Evolutionary conservation across 2,113 vertebrate genomes (phyloP).

Genomic region (Ahaetulla prasina): DNA sequence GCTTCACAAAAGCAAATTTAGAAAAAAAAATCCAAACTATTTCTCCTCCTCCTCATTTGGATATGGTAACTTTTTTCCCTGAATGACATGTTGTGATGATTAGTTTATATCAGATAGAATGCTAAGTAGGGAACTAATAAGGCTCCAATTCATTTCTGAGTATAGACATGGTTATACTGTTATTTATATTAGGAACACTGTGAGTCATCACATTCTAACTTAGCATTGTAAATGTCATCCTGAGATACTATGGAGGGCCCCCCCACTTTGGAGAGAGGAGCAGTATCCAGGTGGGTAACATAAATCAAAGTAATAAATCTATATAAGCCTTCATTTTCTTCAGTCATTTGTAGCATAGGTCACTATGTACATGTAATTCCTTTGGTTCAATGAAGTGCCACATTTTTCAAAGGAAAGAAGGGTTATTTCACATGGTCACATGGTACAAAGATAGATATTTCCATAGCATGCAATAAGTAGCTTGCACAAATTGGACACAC

Average conservation of each 20-base stretch:
- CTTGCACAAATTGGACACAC: too few relatives aligned
- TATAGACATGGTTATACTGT: background rate
- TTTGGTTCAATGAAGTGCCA: background rate
- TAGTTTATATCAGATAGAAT: background rate
- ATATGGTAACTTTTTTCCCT: background rate
- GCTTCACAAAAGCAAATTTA: background rate
- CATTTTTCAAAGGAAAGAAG: slow-evolving; percentile 1
- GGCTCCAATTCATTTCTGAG: background rate
- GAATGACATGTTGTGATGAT: background rate
- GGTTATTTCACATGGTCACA: background rate
- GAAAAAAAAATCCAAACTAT: background rate
- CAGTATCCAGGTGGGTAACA: slow-evolving; percentile 4
- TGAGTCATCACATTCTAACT: background rate
- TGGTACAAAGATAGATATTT: background rate
- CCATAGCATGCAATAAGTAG: background rate
- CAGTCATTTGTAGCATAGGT: slow-evolving; percentile 16
- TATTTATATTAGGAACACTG: slow-evolving; percentile 6
- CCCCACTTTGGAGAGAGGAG: background rate
- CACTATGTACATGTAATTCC: background rate
- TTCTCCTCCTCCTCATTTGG: background rate
- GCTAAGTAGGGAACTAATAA: background rate
- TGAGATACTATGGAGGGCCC: background rate
- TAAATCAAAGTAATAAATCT: slow-evolving; percentile 28
- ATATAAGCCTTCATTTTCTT: background rate
- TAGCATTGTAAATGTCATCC: slow-evolving; percentile 1